A percentile compares a stretch with the other conserved stretches of the same genome.
Conservation (phyloP, 2,113 vertebrate species). For the Ifrita kowaldi region DNA sequence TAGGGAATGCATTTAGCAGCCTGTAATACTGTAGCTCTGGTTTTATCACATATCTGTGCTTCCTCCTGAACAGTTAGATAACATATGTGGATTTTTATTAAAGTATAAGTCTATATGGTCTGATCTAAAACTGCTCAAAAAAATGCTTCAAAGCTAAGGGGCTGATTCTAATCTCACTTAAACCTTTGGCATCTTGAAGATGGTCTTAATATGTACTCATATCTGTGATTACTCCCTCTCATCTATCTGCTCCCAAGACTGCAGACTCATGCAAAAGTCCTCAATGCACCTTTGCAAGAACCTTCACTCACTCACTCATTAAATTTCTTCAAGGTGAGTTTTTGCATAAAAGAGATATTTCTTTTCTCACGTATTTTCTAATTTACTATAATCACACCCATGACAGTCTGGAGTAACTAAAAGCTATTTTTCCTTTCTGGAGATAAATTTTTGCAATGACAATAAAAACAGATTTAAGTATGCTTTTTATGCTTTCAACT, state of each 20-base stretch:
- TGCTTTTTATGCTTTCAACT: background rate
- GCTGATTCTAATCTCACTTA: background rate
- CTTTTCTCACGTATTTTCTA: background rate
- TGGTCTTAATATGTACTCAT: background rate
- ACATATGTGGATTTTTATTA: conserved; percentile 15
- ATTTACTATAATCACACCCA: background rate
- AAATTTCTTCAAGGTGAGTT: background rate
- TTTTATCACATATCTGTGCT: conserved; percentile 21
- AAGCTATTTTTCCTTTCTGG: background rate
- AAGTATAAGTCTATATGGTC: background rate
- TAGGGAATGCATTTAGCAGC: background rate
- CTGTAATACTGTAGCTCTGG: background rate
- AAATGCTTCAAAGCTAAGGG: background rate
- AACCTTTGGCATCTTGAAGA: background rate
- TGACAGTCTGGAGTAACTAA: background rate
- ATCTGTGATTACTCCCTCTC: background rate
- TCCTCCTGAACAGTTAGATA: background rate
- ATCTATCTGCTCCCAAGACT: background rate
- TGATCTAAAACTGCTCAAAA: background rate
- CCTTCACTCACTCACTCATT: background rate
- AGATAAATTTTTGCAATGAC: background rate
- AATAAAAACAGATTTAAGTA: background rate
- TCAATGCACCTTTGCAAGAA: background rate
- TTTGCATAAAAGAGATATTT: background rate
- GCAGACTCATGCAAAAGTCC: background rate